Evolutionary conservation across 2,113 vertebrate species (phyloP), one percentile per base, ranked within the genome.

Genomic region (Labrus mixtus): DNA sequence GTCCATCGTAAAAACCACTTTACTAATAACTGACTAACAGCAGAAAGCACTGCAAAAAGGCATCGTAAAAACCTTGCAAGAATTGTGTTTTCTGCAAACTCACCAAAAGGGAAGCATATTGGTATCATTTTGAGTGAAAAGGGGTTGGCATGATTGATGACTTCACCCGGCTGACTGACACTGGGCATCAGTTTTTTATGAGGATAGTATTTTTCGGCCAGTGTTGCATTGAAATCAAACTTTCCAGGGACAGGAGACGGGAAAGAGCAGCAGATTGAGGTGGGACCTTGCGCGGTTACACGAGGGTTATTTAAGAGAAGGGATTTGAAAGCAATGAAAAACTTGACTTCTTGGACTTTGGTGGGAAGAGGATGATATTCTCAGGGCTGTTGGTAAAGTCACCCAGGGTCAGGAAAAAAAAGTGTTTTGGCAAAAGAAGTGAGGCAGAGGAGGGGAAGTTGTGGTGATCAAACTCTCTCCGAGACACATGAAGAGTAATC

Each of bases 251-350:
- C 53, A 8, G 22, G 10, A 66, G 45, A 73, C n/a, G 56, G 57
- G 43, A 60, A 73, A 37, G 50, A 58, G 54, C 33, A 22, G 22
- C 6, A 61, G 62, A 60, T 74, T 82, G 69, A 87, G 41, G 73
- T 67, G 66, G 63, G 70, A 70, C 68, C 46, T 74, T 74, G 67
- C 22, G 56, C 60, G 48, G 37, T 68, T 62, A 51, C 41, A 69
- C 53, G 59, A 79, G 41, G 58, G 68, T 69, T 85, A 79, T 79
- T 73, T 74, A 56, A 76, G 45, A 59, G 11, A 20, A 78, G 46
- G 65, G 33, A 68, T 68, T 69, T 66, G 36, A 62, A 76, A 85
- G 66, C 46, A 80, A 41, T 45, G 29, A 78, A 33, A 82, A 78
- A 60, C 15, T 37, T 51, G 48, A 51, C 19, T 76, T 75, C 22